Percentiles rank a stretch among this genome's conserved stretches.
Evolutionary conservation across 2,888 invertebrate genomes (phyloP).

Genomic region (Orthosia cruda): DNA sequence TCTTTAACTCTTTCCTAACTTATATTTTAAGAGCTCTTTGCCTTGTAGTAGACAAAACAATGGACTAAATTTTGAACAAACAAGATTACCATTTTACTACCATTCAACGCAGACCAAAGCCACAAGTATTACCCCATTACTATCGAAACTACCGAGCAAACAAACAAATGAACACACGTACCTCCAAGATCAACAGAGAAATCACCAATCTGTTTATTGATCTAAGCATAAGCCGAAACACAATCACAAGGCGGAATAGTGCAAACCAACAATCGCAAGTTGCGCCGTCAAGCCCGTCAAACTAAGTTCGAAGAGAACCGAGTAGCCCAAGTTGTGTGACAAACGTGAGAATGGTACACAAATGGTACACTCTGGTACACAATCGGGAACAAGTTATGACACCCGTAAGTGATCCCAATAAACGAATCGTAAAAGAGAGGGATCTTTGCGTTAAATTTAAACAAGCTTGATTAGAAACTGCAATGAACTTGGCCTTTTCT

Average conservation of each 20-base stretch:
- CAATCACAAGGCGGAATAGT: slow-evolving; percentile 40
- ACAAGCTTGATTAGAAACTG: background rate
- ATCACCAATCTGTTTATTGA: slow-evolving; percentile 49
- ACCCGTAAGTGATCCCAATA: slow-evolving; percentile 61
- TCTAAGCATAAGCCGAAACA: slow-evolving; percentile 48
- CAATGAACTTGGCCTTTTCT: background rate
- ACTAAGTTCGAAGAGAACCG: slow-evolving; percentile 44
- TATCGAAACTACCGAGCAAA: background rate
- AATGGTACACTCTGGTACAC: slow-evolving; percentile 53
- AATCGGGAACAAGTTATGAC: slow-evolving; percentile 61
- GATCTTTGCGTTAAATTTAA: background rate
- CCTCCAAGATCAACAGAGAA: slow-evolving; percentile 18
- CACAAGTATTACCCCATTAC: background rate
- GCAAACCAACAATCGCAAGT: slow-evolving; percentile 41
- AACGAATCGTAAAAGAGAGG: no score
- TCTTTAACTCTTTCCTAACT: no score
- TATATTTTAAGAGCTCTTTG: background rate
- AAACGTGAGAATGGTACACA: slow-evolving; percentile 63
- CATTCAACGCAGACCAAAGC: background rate
- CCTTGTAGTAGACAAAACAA: no score
- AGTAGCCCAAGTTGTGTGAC: slow-evolving; percentile 38
- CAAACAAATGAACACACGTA: slow-evolving; percentile 7
- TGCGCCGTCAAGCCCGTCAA: slow-evolving; percentile 31
- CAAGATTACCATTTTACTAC: background rate
- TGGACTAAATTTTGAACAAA: background rate